A percentile compares a stretch with the other conserved stretches of the same genome.
Conservation (phyloP, 2,113 vertebrate species). For the Sialia sialis region DNA sequence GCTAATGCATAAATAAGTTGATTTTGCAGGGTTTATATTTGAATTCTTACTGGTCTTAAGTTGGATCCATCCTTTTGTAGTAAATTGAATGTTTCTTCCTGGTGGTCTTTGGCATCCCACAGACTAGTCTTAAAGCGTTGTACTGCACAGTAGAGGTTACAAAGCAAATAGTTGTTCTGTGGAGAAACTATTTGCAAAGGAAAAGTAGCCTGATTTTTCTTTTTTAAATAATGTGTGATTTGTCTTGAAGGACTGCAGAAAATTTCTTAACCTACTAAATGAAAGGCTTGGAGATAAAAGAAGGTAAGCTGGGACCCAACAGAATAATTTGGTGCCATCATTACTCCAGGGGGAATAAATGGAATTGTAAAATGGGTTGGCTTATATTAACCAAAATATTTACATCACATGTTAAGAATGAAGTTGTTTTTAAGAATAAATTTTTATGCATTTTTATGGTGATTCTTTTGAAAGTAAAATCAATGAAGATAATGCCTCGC, state of each 20-base stretch:
- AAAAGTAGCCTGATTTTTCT: not conserved
- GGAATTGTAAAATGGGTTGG: not conserved
- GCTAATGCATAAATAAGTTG: not conserved
- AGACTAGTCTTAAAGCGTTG: not conserved
- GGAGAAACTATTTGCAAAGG: not conserved
- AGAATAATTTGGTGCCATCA: not conserved
- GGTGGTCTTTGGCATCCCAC: not conserved
- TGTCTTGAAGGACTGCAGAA: constrained; percentile 79
- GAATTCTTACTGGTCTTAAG: not conserved
- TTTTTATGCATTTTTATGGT: not conserved
- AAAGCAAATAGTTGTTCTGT: not conserved
- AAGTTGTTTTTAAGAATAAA: not conserved
- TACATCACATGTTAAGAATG: not conserved
- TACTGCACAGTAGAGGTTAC: not conserved
- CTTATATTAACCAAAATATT: not conserved
- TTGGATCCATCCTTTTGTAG: not conserved
- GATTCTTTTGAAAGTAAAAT: not conserved
- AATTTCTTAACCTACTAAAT: constrained; percentile 83
- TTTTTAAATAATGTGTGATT: not conserved
- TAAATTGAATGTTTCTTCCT: not conserved
- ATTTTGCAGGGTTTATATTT: not conserved
- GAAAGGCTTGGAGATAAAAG: constrained; percentile 68
- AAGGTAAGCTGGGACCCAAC: constrained; percentile 63
- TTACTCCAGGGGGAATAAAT: not conserved
- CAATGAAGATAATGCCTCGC: not conserved